phyloP scores from a whole-genome alignment of 1,140 invertebrate genomes.

The Drosophila subpulchrella region DNA sequence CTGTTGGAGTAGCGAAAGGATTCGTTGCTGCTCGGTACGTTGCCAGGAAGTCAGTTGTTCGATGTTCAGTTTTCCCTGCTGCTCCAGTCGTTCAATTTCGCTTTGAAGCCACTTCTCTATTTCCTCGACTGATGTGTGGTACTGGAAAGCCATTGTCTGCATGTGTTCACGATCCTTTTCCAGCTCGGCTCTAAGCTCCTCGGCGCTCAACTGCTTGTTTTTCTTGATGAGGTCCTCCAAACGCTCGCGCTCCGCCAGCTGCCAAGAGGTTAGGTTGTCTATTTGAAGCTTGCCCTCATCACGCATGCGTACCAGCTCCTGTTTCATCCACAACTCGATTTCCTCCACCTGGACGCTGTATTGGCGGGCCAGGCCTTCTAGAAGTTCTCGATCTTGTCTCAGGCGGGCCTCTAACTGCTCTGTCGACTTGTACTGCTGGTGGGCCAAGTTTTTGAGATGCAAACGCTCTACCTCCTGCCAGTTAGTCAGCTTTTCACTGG shows the following conservation, averaged over 20 bases:
- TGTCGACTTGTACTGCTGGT: conserved; percentile 78
- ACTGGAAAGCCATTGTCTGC: conserved; percentile 83
- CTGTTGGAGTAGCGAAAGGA: conserved; percentile 62
- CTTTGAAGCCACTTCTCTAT: conserved; percentile 77
- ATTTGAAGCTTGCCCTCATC: conserved; percentile 81
- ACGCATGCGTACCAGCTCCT: conserved; percentile 75
- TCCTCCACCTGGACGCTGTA: conserved; percentile 81
- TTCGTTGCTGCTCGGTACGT: conserved; percentile 70
- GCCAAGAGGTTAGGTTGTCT: conserved; percentile 78
- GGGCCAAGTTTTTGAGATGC: conserved; percentile 72
- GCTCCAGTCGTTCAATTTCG: conserved; percentile 68
- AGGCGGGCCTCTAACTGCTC: conserved; percentile 78
- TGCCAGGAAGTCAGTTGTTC: conserved; percentile 78
- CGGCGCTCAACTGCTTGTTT: conserved; percentile 76
- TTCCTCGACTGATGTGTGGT: conserved; percentile 79
- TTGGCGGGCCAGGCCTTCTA: conserved; percentile 68
- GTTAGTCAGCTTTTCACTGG: conserved; percentile 78
- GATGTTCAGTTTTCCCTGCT: conserved; percentile 75
- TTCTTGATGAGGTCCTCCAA: conserved; percentile 69
- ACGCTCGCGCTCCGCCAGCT: conserved; percentile 75
- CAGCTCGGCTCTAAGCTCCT: conserved; percentile 66
- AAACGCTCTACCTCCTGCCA: conserved; percentile 80
- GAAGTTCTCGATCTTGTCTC: conserved; percentile 70
- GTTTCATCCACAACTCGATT: conserved; percentile 80
- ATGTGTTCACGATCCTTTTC: conserved; percentile 79